These are phyloP conservation scores for Salvelinus fontinalis DNA, from an alignment of 2,113 vertebrate genomes.

Conservation along the genomic window DNA sequence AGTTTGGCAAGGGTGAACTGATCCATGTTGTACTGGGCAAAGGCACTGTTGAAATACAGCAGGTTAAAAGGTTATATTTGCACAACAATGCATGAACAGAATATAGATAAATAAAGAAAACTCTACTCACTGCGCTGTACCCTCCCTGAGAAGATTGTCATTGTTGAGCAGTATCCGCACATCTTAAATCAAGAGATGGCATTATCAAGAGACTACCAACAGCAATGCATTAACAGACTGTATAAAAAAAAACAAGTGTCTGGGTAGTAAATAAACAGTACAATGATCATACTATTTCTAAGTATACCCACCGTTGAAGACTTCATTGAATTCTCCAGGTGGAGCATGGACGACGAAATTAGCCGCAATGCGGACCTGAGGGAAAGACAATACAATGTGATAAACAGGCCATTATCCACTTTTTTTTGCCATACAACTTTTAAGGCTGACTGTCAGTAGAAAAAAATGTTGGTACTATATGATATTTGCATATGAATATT, in stretches of 20 bases:
- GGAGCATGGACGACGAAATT: constrained; percentile 94
- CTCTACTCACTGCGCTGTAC: constrained; percentile 83
- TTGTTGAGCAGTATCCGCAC: constrained; percentile 91
- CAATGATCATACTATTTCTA: not conserved
- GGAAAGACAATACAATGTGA: constrained; percentile 11
- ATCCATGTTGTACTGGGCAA: constrained; percentile 98
- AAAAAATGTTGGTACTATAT: no score
- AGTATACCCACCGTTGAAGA: constrained; percentile 87
- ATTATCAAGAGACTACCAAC: not conserved
- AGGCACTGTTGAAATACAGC: constrained; percentile 77
- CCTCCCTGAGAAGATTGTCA: constrained; percentile 93
- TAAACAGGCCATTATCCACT: not conserved
- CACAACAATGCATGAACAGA: not conserved
- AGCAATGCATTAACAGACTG: not conserved
- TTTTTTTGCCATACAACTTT: not conserved
- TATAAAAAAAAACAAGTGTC: not conserved
- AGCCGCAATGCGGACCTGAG: constrained; percentile 88
- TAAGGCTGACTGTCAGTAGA: not conserved
- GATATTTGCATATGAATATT: no score
- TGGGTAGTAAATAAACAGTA: not conserved
- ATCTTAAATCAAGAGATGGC: constrained; percentile 74
- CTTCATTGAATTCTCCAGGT: constrained; percentile 96
- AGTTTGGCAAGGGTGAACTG: constrained; percentile 92
- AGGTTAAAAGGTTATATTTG: constrained; percentile 3
- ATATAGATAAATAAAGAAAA: no score